Percentiles rank a stretch among this genome's conserved stretches.
These are phyloP conservation scores for Drosophila pseudoananassae DNA, from an alignment of 1,140 invertebrate genomes.

Conservation along the genomic window DNA sequence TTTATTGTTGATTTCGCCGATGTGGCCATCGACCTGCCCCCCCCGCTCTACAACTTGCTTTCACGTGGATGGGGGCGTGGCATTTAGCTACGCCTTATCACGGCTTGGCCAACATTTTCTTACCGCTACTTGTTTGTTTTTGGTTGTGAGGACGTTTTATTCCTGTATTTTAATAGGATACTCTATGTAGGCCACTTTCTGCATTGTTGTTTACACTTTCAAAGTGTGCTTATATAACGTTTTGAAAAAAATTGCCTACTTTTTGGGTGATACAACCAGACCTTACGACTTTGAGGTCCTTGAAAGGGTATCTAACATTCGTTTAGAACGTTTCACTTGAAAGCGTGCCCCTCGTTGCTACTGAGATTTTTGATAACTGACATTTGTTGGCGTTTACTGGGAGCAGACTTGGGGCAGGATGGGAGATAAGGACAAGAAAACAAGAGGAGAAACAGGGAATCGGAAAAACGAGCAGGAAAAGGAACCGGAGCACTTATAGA, in stretches of 20 bases:
- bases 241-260: background rate
- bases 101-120: constrained; percentile 69
- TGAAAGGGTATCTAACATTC: constrained; percentile 6
- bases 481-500: constrained; percentile 13
- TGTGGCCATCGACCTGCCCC: constrained; percentile 56
- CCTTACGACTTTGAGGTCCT: background rate
- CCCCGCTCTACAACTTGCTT: background rate
- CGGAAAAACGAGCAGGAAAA: background rate
- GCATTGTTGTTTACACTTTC: too few species aligned
- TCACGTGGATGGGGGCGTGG: constrained; percentile 50
- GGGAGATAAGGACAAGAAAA: background rate
- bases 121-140: constrained; percentile 73
- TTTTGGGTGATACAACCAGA: background rate
- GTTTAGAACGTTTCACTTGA: background rate
- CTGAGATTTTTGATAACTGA: constrained; percentile 71
- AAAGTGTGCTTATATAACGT: too few species aligned
- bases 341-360: constrained; percentile 36
- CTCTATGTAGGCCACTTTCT: background rate
- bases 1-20: constrained; percentile 38
- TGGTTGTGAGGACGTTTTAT: constrained; percentile 4
- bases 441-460: background rate
- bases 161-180: background rate
- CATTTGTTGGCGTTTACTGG: constrained; percentile 62
- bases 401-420: background rate
- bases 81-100: constrained; percentile 56